phyloP scores from a whole-genome alignment of 2,888 invertebrate genomes.

The Acronicta aceris region DNA sequence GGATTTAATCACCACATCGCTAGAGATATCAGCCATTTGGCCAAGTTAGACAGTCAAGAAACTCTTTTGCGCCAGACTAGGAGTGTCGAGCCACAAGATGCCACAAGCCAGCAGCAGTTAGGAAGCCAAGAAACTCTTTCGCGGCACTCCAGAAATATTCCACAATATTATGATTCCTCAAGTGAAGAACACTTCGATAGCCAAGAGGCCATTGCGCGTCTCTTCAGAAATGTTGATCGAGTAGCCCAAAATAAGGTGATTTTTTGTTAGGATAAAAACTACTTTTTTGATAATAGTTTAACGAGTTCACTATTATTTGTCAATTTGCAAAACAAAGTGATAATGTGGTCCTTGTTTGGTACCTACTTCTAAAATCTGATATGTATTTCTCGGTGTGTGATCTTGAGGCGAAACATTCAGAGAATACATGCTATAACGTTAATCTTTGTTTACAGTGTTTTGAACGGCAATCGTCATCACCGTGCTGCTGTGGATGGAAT shows the following conservation, averaged over 20 bases:
- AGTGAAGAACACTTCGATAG: constrained; percentile 19
- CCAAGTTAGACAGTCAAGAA: constrained; percentile 12
- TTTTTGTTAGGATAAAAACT: neutral
- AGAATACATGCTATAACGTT: neutral
- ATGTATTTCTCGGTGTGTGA: no score
- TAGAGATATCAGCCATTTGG: no score
- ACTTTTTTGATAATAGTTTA: no score
- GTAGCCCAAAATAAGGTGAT: neutral
- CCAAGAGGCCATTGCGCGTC: constrained; percentile 4
- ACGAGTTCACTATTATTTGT: no score
- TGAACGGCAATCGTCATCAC: neutral
- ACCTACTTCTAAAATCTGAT: no score
- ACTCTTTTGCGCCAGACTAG: constrained; percentile 4
- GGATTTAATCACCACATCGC: no score
- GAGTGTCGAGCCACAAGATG: constrained; percentile 2
- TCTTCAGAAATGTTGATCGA: no score
- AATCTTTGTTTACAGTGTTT: neutral
- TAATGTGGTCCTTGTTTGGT: no score
- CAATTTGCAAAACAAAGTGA: no score
- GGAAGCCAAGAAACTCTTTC: constrained; percentile 9
- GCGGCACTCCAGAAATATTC: neutral
- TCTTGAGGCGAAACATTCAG: no score
- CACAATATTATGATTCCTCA: neutral
- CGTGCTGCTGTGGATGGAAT: neutral
- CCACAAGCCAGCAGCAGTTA: constrained; percentile 13